Base-by-base conservation (phyloP, 2,888 invertebrate genomes). In the Cecidostiba fungosa region DNA sequence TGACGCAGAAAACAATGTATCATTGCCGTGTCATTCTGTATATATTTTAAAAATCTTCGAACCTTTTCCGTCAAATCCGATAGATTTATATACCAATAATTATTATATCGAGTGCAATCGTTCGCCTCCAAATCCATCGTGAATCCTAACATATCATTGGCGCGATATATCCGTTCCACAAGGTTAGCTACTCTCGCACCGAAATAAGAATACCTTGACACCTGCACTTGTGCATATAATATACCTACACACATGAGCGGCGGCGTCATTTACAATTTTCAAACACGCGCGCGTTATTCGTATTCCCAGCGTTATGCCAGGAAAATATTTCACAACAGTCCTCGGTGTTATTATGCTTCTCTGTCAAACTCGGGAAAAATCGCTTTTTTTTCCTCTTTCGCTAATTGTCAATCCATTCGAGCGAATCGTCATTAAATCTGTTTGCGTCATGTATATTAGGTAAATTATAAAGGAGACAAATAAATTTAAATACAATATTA, bases 171-270 rank as follows among this genome's bases (percentile, higher is more conserved):
- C 32, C 1, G n/a, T n/a, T 32, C 32, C 16, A 54, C 54, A n/a
- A n/a, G 54, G 54, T 54, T 4, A n/a, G 54, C 16, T n/a, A n/a
- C n/a, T n/a, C n/a, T 4, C n/a, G 23, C 3, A 23, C 29, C 66
- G 1, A 66, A 66, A 66, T 66, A 29, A 66, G 8, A 26, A 66
- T 14, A n/a, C 59, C n/a, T 23, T 23, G 66, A 66, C 29, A 16
- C 66, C 66, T 66, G 59, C 66, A 66, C 23, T 66, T 66, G 66
- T 66, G 26, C 66, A 66, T 66, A 59, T 59, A 59, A 1, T n/a
- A 8, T 59, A n/a, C n/a, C 29, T 14, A 26, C 2, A 66, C 14
- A 5, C 54, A 0, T 14, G 14, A 0, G 3, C 10, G 23, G 12
- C 10, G 54, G 3, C 66, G 23, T 26, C n/a, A 14, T 66, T 66